Base-by-base conservation (phyloP, 1,140 invertebrate genomes). In the Drosophila pandora region DNA sequence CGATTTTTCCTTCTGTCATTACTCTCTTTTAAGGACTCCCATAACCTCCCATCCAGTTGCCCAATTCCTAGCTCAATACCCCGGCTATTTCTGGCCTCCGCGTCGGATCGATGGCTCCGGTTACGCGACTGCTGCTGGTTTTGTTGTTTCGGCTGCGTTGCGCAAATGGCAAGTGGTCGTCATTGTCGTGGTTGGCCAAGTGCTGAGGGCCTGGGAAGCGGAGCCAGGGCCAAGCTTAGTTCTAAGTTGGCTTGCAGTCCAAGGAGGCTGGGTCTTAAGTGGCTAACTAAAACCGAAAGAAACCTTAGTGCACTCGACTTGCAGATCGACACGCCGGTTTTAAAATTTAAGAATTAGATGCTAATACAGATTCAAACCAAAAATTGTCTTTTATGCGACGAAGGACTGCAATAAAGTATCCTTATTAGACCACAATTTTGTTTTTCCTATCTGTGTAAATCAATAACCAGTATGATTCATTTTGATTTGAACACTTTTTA, bases 111-210 rank as follows among this genome's bases (percentile, higher is more conserved):
- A 74, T 74, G 53, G 25, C 34, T 73, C 47, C 21, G 22, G 64
- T 48, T 48, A 30, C 50, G 28, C 32, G 13, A 47, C 57, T 47
- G 34, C 23, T 52, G 63, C 57, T 74, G 41, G 39, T 65, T 61
- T 57, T 61, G 47, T 65, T 62, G 63, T 76, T 78, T 84, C 54
- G 62, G 72, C 43, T 76, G 76, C 67, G 80, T 80, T 84, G 80
- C 80, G 76, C 77, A 77, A 85, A 74, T 80, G 81, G 81, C 80
- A 85, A 84, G 73, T 84, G 76, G 62, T 84, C 62, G 81, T 65
- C 61, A 58, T 37, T 37, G 53, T 43, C 60, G 28, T 48, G 10
- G 37, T 34, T 67, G 62, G 61, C 47, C 39, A 63, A 39, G 50
- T 43, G 71, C 47, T 37, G 34, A 37, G 69, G 34, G 67, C 59